Evolutionary conservation across 2,888 invertebrate species (phyloP).

Genomic region (Campoletis raptor): DNA sequence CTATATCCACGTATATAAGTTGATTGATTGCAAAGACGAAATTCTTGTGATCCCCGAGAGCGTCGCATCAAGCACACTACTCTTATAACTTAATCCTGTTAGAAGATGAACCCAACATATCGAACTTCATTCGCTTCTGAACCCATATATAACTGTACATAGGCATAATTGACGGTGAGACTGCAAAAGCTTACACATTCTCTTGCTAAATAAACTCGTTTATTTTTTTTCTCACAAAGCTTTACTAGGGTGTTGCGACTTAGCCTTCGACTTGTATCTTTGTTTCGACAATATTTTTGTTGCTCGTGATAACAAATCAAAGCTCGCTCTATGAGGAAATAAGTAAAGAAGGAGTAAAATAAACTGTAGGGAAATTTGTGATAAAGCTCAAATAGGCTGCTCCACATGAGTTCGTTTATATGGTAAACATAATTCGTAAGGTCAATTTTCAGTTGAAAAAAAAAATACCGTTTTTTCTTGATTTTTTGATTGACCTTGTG

Average conservation of each 20-base stretch:
- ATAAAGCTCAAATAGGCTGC: not conserved
- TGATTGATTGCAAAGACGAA: constrained; percentile 44
- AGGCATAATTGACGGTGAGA: not conserved
- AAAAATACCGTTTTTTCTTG: not conserved
- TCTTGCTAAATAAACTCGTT: not conserved
- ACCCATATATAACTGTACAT: not conserved
- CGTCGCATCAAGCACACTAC: constrained; percentile 7
- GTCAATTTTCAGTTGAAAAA: not conserved
- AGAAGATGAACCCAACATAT: constrained; percentile 35
- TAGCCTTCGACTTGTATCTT: not conserved
- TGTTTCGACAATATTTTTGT: not conserved
- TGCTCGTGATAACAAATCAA: not conserved
- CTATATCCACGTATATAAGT: constrained; percentile 3
- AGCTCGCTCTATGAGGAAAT: too few relatives aligned
- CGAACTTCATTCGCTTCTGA: constrained; percentile 42
- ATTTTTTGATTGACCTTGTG: not conserved
- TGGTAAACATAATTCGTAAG: not conserved
- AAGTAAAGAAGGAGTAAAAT: not conserved
- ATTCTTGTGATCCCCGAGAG: constrained; percentile 43
- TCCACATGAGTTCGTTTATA: not conserved
- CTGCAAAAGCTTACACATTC: not conserved
- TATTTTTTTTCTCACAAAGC: not conserved
- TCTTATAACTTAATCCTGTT: constrained; percentile 49
- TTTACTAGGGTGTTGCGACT: not conserved
- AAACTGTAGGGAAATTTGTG: too few relatives aligned